Base-by-base conservation (phyloP, 2,797 vertebrate genomes). In the Melanotaenia pygmaea region DNA sequence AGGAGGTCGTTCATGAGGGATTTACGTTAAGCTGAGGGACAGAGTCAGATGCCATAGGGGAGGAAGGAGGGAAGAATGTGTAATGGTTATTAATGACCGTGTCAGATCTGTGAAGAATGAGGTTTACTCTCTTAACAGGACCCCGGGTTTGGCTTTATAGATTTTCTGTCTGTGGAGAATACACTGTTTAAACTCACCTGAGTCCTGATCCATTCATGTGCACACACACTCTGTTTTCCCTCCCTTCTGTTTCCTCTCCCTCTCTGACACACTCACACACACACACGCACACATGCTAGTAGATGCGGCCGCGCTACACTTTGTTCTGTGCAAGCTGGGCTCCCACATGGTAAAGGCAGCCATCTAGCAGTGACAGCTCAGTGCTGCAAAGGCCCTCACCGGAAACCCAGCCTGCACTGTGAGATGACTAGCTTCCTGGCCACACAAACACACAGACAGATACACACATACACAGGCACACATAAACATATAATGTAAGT, bases 71-170 rank as follows among this genome's bases (percentile, higher is more conserved):
- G 72, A 60, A 60, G 84, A 43, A 67, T 82, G 82, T 85, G 83
- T 89, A 88, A 91, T 89, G 85, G 89, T 93, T 93, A 92, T 93
- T 92, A 93, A 93, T 92, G 91, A 89, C 92, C 80, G 78, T 91
- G 90, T 90, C 89, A 86, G 82, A 89, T 85, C 76, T 91, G 89
- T 89, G 88, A 92, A 92, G 90, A 91, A 91, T 89, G 84, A 91
- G 92, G 90, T 91, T 92, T 91, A 90, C 86, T 90, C 86, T 90
- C 81, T 81, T 91, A 92, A 92, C 89, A 86, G 85, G 92, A 92
- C 89, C 88, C 32, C 57, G 50, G 88, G 88, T 87, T 91, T 80
- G 68, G 76, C 83, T 89, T 87, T 91, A 92, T 92, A 82, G 88
- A 88, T 91, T 91, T 86, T 89, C 80, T 86, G 88, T 91, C 90